Evolutionary conservation across 1,140 invertebrate genomes (phyloP).

Genomic region (Conus betulinus): DNA sequence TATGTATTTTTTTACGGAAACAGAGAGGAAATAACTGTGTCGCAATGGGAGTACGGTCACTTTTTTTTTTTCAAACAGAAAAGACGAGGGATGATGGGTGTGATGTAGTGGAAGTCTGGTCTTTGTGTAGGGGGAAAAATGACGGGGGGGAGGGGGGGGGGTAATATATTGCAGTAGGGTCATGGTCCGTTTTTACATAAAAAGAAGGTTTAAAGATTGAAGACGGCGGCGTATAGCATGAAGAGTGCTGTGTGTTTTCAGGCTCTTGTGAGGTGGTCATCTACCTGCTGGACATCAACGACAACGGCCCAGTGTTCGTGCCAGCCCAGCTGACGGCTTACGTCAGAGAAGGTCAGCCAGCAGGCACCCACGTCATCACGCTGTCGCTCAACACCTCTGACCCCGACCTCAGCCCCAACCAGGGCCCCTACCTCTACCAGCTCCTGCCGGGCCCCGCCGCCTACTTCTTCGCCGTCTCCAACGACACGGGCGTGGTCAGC

Average conservation of each 20-base stretch:
- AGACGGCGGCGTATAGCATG: too few relatives aligned
- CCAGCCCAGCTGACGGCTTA: slow-evolving; percentile 86
- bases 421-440: slow-evolving; percentile 90
- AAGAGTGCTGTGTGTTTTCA: slow-evolving; percentile 38
- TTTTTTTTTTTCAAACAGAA: too few relatives aligned
- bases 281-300: slow-evolving; percentile 90
- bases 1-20: too few relatives aligned
- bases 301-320: slow-evolving; percentile 92
- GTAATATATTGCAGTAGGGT: too few relatives aligned
- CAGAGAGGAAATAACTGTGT: too few relatives aligned
- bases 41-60: too few relatives aligned
- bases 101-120: too few relatives aligned
- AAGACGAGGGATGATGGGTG: too few relatives aligned
- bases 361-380: slow-evolving; percentile 89
- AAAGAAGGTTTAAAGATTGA: too few relatives aligned
- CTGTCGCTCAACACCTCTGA: slow-evolving; percentile 85
- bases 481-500: slow-evolving; percentile 87
- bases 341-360: slow-evolving; percentile 91
- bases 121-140: too few relatives aligned
- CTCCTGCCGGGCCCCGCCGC: slow-evolving; percentile 86
- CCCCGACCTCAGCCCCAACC: slow-evolving; percentile 91
- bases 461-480: slow-evolving; percentile 84
- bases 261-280: slow-evolving; percentile 89
- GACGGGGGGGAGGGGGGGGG: too few relatives aligned
- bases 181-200: too few relatives aligned